These are phyloP conservation scores for Iselma pallidipennis DNA, from an alignment of 2,888 invertebrate species.

Conservation along the genomic window DNA sequence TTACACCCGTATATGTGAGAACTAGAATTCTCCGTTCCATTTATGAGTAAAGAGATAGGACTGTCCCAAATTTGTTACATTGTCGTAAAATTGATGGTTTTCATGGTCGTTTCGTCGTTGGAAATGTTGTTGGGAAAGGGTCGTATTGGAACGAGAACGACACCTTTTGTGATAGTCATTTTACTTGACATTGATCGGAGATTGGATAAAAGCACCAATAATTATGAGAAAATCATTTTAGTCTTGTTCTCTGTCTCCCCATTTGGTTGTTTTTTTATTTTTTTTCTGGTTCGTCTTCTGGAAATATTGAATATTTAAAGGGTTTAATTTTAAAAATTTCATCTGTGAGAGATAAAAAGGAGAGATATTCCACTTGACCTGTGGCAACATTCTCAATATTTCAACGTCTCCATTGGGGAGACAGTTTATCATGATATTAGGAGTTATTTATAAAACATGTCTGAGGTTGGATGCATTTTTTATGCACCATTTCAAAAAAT, in stretches of 20 bases:
- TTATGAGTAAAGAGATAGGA: background rate
- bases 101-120: background rate
- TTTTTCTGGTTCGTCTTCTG: too few species aligned
- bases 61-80: background rate
- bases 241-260: too few species aligned
- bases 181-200: background rate
- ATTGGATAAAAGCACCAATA: background rate
- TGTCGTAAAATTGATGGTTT: background rate
- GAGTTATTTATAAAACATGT: background rate
- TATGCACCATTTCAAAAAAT: background rate
- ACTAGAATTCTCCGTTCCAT: background rate
- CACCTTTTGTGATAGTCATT: background rate
- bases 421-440: background rate
- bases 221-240: background rate
- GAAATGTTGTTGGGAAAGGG: background rate
- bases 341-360: background rate
- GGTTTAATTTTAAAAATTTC: background rate
- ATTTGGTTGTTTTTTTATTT: background rate
- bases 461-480: background rate
- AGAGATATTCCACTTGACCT: background rate
- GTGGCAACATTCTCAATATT: background rate
- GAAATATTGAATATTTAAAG: background rate
- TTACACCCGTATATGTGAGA: background rate
- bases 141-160: background rate
- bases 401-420: background rate